Conservation (phyloP, 1,140 invertebrate species). For the Coptotermes formosanus region DNA sequence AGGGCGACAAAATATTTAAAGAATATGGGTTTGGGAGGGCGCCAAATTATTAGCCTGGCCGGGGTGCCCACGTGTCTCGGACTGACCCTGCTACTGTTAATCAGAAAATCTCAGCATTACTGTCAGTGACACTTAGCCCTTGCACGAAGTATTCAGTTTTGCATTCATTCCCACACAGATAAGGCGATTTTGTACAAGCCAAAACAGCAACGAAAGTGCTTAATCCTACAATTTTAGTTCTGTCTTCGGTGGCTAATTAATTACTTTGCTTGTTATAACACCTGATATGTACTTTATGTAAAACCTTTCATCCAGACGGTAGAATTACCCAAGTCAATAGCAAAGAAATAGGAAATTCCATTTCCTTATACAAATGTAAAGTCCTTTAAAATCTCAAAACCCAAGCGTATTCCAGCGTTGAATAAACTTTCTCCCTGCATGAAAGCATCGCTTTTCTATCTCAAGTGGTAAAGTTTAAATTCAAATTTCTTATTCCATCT, state of each 20-base stretch:
- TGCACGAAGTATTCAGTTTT: too few relatives aligned
- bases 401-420: background rate
- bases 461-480: conserved; percentile 10
- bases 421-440: background rate
- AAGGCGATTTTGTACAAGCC: background rate
- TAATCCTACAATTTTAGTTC: background rate
- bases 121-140: too few relatives aligned
- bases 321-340: background rate
- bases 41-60: too few relatives aligned
- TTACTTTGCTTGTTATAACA: background rate
- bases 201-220: background rate
- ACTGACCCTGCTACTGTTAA: too few relatives aligned
- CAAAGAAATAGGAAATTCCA: conserved; percentile 1
- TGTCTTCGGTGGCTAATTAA: background rate
- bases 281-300: background rate
- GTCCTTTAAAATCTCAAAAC: background rate
- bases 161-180: too few relatives aligned
- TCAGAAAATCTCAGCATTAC: too few relatives aligned
- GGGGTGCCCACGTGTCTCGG: too few relatives aligned
- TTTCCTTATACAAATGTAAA: background rate
- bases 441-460: conserved; percentile 12
- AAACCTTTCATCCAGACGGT: background rate
- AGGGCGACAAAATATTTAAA: too few relatives aligned
- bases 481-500: background rate
- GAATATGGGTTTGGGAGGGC: too few relatives aligned